Base-by-base conservation (phyloP, 1,140 invertebrate genomes). In the Cotesia vestalis region DNA sequence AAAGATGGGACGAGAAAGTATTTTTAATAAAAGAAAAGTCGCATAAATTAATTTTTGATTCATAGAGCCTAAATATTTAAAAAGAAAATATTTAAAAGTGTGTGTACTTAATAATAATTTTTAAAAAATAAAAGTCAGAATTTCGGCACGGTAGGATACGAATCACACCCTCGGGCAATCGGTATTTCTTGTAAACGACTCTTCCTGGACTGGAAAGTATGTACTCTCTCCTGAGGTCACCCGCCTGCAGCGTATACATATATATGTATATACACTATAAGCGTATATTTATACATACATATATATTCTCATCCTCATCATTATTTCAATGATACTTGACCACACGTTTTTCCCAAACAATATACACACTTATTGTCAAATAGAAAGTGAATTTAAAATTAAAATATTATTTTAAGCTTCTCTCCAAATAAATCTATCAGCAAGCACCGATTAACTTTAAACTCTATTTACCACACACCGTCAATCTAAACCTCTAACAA, bases 181-280 rank as follows among this genome's bases (percentile, higher is more conserved):
- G 70, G 63, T 38, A 64, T 53, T 64, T 72, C 62, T 66, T 72
- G 66, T 57, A 63, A 72, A 72, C 64, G 64, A 72, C 64, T 72
- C 71, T 72, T 72, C 64, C 71, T 72, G 71, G 61, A 72, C 71
- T 72, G 71, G 71, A 72, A 72, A 72, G 71, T 72, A 72, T 57
- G 52, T 66, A 72, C 71, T 72, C 71, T 72, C 71, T 67, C 71
- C 57, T 14, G 71, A 72, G 71, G 71, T 72, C 71, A 67, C 55
- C 66, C 63, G 71, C 71, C 71, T 34, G 14, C 64, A 51, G 71
- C 64, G 34, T 52, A 67, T 27, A 66, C 20, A 59, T 57, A 55
- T 52, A 20, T 66, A 55, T 57, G 27, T 68, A 66, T 66, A 53
- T 8, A 51, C 27, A 27, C 27, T 27, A 27, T 2, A 27, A 3